Conservation (phyloP, 2,113 vertebrate genomes). For the Cettia cetti region DNA sequence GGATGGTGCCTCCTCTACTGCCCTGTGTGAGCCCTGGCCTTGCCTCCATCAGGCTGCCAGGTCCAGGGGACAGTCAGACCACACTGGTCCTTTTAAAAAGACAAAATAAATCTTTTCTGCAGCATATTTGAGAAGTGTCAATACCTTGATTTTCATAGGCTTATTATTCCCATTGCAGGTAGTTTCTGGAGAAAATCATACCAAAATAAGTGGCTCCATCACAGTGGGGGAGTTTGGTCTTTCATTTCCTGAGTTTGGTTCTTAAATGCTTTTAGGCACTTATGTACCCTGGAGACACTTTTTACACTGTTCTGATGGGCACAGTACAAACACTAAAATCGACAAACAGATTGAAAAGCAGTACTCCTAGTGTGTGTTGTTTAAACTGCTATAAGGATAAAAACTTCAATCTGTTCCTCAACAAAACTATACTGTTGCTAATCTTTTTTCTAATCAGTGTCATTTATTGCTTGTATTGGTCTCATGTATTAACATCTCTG, state of each 20-base stretch:
- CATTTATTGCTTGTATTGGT: background rate
- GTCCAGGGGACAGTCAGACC: slow-evolving; percentile 4
- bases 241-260: slow-evolving; percentile 63
- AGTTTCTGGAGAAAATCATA: slow-evolving; percentile 63
- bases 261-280: slow-evolving; percentile 51
- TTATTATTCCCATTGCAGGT: slow-evolving; percentile 51
- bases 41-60: background rate
- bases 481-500: background rate
- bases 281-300: slow-evolving; percentile 11
- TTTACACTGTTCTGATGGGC: slow-evolving; percentile 58
- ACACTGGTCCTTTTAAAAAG: slow-evolving; percentile 23
- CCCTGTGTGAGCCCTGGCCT: background rate
- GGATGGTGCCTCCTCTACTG: background rate
- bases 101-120: background rate
- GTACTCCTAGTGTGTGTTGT: background rate
- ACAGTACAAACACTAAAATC: slow-evolving; percentile 21
- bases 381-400: background rate
- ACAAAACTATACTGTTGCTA: background rate
- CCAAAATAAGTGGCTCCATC: slow-evolving; percentile 37
- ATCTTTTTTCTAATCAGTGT: background rate
- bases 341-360: slow-evolving; percentile 15
- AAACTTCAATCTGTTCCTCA: background rate
- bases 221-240: slow-evolving; percentile 47
- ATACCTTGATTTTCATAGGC: slow-evolving; percentile 51
- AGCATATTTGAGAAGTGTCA: slow-evolving; percentile 35